Evolutionary conservation across 2,797 vertebrate species (phyloP), one percentile per base, ranked within the genome.

Genomic region (Acrossocheilus fasciatus): DNA sequence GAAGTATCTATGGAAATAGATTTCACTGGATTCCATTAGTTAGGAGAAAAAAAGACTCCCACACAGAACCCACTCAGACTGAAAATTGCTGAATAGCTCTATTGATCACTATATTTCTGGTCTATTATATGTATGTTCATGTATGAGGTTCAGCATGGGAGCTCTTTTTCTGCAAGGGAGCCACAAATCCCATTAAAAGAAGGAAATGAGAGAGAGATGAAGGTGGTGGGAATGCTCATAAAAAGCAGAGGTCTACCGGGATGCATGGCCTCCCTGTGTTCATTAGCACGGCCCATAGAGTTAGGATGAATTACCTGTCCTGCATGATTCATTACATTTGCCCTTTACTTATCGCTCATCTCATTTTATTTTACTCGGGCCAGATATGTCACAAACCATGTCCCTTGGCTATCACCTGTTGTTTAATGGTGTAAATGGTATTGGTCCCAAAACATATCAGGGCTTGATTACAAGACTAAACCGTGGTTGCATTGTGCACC

Each of bases 221-320:
- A 45, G 45, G 17, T 45, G 39, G 43, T 45, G 30, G 52, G 64
- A 78, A 79, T 73, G 36, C 62, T 62, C 62, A 78, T 57, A 73
- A 74, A 72, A 74, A 36, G 9, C 17, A 36, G 43, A 78, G 80
- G 69, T 73, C 66, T 78, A 11, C 79, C 47, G 64, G 68, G 59
- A 81, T 2, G 4, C 78, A 64, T 82, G 78, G 80, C 80, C 79
- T 80, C 59, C 83, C 39, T 74, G 54, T 83, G 78, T 87, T 83
- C 83, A 86, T 89, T 81, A 87, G 69, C 47, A 73, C 23, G 23
- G 36, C 68, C 34, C 20, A 20, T 72, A 14, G 59, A 84, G 80
- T 79, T 39, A 50, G 66, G 76, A 85, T 83, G 75, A 62, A 87
- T 89, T 85, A 85, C 74, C 86, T 80, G 80, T 87, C 83, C 82